Conservation (phyloP, 2,797 vertebrate genomes). For the Malacoraja senta region DNA sequence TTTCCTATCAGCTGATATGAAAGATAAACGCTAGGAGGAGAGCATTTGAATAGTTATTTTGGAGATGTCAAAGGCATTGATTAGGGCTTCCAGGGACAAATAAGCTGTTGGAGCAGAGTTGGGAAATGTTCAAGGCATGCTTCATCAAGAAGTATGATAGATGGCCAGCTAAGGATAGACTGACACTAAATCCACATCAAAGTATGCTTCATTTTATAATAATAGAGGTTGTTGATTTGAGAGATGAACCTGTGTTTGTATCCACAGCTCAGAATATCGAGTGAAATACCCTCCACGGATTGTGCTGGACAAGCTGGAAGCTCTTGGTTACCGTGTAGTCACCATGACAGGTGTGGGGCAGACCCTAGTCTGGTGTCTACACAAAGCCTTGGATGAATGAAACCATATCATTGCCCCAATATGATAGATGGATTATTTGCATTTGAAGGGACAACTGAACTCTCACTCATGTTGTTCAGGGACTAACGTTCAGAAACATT, state of each 20-base stretch:
- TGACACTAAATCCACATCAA: no score
- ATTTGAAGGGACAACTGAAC: neutral
- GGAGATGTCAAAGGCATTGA: neutral
- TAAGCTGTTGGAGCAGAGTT: neutral
- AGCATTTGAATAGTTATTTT: neutral
- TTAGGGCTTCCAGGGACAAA: neutral
- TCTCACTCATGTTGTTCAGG: neutral
- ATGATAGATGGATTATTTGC: neutral
- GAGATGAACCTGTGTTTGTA: constrained; percentile 32
- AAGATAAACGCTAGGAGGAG: neutral
- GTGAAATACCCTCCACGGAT: constrained; percentile 80
- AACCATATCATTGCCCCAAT: neutral
- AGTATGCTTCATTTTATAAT: no score
- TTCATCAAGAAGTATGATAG: neutral
- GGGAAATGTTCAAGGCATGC: neutral
- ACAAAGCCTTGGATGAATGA: constrained; percentile 54
- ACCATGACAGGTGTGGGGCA: constrained; percentile 93
- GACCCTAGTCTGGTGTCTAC: constrained; percentile 94
- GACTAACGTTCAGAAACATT: neutral
- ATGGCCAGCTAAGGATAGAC: neutral
- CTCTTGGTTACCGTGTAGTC: constrained; percentile 73
- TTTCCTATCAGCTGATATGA: neutral
- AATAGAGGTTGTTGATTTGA: neutral
- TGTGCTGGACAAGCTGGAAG: constrained; percentile 89
- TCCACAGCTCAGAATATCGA: constrained; percentile 78